Conservation (phyloP, 2,113 vertebrate species). For the Polypterus bichir region DNA sequence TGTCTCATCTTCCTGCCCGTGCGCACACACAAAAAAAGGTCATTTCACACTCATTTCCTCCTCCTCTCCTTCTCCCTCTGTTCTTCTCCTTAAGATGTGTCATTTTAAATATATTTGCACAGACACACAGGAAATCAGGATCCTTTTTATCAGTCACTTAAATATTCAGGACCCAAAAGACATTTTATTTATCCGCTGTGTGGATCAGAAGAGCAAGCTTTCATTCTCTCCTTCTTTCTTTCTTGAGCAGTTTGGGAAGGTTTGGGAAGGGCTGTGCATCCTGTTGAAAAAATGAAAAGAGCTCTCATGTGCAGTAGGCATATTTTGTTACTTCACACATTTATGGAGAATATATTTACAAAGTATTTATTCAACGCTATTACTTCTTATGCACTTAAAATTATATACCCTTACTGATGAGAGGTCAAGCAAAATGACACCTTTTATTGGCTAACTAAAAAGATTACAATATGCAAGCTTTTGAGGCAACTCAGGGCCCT, state of each 20-base stretch:
- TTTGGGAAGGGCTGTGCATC: no score
- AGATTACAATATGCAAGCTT: no score
- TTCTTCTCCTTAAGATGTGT: conserved; percentile 6
- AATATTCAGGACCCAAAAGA: conserved; percentile 65
- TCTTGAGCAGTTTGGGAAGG: no score
- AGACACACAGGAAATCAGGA: conserved; percentile 44
- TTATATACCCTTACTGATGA: no score
- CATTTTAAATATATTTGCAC: conserved; percentile 38
- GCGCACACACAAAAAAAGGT: conserved; percentile 61
- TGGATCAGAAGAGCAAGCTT: conserved; percentile 37
- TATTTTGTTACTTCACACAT: no score
- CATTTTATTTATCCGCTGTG: conserved; percentile 28
- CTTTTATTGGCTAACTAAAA: no score
- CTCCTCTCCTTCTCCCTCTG: conserved; percentile 43
- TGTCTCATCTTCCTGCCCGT: conserved; percentile 73
- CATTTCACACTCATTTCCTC: conserved; percentile 73
- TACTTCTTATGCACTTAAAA: background rate
- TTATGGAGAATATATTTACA: no score
- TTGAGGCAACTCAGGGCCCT: no score
- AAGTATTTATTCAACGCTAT: no score
- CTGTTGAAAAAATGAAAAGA: no score
- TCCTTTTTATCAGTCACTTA: conserved; percentile 65
- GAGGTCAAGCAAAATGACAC: no score
- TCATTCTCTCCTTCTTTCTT: conserved; percentile 38
- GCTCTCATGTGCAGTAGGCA: no score